Evolutionary conservation across 2,888 invertebrate species (phyloP).

Genomic region (Meliscaeva auricollis): DNA sequence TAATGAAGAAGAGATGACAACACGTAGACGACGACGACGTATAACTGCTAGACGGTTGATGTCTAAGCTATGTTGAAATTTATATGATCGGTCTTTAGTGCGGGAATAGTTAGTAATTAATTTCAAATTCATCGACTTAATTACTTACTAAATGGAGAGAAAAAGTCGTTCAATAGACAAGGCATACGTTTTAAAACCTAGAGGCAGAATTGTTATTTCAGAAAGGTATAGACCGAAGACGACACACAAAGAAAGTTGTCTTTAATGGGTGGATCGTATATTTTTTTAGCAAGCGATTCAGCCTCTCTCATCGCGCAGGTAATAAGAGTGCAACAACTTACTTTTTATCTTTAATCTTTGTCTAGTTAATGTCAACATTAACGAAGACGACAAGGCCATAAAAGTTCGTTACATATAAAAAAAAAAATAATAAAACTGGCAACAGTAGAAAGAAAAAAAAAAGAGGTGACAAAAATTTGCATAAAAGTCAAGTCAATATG

Average conservation of each 20-base stretch:
- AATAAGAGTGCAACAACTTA: slow-evolving; percentile 19
- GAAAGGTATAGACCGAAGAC: background rate
- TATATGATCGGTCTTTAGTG: slow-evolving; percentile 35
- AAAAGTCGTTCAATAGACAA: slow-evolving; percentile 3
- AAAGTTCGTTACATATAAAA: slow-evolving; percentile 39
- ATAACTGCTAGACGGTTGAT: background rate
- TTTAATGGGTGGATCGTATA: background rate
- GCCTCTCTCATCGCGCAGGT: background rate
- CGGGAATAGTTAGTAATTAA: slow-evolving; percentile 39
- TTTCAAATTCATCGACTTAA: slow-evolving; percentile 52
- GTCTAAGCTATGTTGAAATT: slow-evolving; percentile 12
- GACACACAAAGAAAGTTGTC: slow-evolving; percentile 27
- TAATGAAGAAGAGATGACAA: background rate
- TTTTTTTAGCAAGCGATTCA: background rate
- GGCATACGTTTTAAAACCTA: background rate
- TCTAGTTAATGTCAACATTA: slow-evolving; percentile 42
- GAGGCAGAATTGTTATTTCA: background rate
- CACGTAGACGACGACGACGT: background rate
- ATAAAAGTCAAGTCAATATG: slow-evolving; percentile 32
- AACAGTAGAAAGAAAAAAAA: background rate
- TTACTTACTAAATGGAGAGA: slow-evolving; percentile 34
- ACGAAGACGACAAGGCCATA: slow-evolving; percentile 39
- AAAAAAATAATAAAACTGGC: too few species aligned
- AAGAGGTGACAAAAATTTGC: slow-evolving; percentile 39
- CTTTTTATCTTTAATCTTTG: slow-evolving; percentile 36